Conservation (phyloP, 2,888 invertebrate species). For the Nymphalis c-album region DNA sequence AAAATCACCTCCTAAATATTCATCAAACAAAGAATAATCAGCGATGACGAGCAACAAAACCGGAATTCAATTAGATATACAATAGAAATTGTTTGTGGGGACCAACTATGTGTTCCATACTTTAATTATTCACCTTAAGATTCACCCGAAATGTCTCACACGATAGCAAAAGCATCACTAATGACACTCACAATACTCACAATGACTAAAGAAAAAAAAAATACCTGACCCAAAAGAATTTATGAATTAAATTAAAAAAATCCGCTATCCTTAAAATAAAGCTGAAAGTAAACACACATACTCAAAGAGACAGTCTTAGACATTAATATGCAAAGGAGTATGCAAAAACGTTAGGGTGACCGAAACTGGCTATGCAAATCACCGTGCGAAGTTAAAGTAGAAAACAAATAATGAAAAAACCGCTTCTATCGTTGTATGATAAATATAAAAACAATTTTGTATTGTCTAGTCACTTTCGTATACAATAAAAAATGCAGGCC, state of each 20-base stretch:
- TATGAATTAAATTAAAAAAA: constrained; percentile 71
- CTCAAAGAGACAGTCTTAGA: constrained; percentile 63
- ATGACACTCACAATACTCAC: constrained; percentile 62
- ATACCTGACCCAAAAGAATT: constrained; percentile 66
- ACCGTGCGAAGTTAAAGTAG: constrained; percentile 76
- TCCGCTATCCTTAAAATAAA: constrained; percentile 74
- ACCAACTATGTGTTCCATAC: constrained; percentile 69
- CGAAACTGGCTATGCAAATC: constrained; percentile 78
- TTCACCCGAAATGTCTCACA: constrained; percentile 62
- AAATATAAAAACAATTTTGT: constrained; percentile 74
- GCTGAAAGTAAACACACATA: constrained; percentile 70
- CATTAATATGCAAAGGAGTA: constrained; percentile 74
- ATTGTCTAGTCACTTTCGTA: constrained; percentile 65
- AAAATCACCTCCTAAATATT: constrained; percentile 66
- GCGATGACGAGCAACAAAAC: constrained; percentile 76
- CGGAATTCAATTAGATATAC: constrained; percentile 76
- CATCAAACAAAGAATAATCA: constrained; percentile 66
- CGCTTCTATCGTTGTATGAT: constrained; percentile 73
- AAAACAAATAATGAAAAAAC: constrained; percentile 77
- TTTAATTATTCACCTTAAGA: constrained; percentile 72
- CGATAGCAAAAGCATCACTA: constrained; percentile 68
- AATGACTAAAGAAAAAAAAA: constrained; percentile 58
- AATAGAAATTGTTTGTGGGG: constrained; percentile 71
- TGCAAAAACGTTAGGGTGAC: constrained; percentile 62
- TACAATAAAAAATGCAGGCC: constrained; percentile 62